Evolutionary conservation across 1,140 invertebrate genomes (phyloP).

Genomic region (Lucilia sericata): DNA sequence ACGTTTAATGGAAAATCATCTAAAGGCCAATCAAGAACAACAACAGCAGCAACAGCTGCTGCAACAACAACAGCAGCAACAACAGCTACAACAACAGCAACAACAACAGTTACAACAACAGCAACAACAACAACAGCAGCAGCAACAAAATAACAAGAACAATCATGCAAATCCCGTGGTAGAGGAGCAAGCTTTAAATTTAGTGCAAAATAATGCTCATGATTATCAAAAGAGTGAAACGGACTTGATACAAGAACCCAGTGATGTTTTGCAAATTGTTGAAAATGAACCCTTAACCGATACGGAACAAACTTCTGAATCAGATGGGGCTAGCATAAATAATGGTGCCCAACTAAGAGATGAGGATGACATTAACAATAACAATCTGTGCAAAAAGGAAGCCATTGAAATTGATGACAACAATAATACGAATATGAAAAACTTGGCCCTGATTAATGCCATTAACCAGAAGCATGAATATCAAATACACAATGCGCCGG

Average conservation of each 20-base stretch:
- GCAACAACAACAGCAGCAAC: conserved; percentile 46
- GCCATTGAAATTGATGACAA: conserved; percentile 29
- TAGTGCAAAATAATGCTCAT: conserved; percentile 53
- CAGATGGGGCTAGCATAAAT: background rate
- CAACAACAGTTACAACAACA: background rate
- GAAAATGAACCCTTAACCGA: conserved; percentile 2
- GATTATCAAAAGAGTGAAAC: conserved; percentile 9
- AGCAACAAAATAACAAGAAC: conserved; percentile 42
- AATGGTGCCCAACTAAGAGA: background rate
- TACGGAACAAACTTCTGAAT: background rate
- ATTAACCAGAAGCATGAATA: conserved; percentile 35
- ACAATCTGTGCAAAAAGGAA: background rate
- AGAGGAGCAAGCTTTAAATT: conserved; percentile 63
- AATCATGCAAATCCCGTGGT: conserved; percentile 43
- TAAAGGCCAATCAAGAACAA: conserved; percentile 53
- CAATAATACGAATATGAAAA: conserved; percentile 45
- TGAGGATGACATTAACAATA: conserved; percentile 41
- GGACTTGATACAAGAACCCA: conserved; percentile 2
- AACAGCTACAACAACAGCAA: conserved; percentile 44
- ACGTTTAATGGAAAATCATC: conserved; percentile 62
- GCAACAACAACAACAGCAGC: background rate
- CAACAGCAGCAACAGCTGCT: conserved; percentile 48
- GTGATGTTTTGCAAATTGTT: conserved; percentile 24
- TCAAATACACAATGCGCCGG: background rate
- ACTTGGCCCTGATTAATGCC: conserved; percentile 33